These are phyloP conservation scores for Lutjanus erythropterus DNA, from an alignment of 2,113 vertebrate species.

Conservation along the genomic window DNA sequence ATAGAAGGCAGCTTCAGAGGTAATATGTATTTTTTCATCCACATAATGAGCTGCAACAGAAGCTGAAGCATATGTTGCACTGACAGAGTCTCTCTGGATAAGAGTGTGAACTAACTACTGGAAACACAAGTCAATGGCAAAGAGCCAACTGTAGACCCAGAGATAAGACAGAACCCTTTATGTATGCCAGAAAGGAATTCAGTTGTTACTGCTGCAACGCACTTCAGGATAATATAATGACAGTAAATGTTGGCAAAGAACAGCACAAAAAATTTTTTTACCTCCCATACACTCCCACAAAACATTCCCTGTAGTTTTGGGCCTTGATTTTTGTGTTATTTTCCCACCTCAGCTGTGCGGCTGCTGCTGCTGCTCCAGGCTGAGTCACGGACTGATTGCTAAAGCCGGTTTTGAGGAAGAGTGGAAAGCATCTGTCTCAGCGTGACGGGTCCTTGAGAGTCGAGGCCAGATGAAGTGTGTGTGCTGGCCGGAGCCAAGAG, in stretches of 20 bases:
- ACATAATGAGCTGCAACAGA: not conserved
- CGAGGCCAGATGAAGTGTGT: slow-evolving; percentile 46
- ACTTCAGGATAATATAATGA: not conserved
- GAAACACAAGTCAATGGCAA: not conserved
- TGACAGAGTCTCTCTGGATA: not conserved
- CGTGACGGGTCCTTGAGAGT: slow-evolving; percentile 49
- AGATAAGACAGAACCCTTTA: not conserved
- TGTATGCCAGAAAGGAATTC: not conserved
- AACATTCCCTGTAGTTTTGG: not conserved
- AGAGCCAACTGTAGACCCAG: not conserved
- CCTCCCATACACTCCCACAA: not conserved
- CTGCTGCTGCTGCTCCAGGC: slow-evolving; percentile 31
- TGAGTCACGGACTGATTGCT: slow-evolving; percentile 50
- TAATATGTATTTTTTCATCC: slow-evolving; percentile 10
- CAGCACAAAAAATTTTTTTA: not conserved
- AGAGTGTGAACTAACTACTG: not conserved
- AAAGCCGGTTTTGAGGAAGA: slow-evolving; percentile 44
- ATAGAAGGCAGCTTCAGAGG: not conserved
- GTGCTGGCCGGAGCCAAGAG: slow-evolving; percentile 22
- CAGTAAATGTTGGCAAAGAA: not conserved
- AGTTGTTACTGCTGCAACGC: slow-evolving; percentile 1
- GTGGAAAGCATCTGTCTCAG: slow-evolving; percentile 58
- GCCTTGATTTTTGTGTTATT: slow-evolving; percentile 24
- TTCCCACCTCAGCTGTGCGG: slow-evolving; percentile 9
- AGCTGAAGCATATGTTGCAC: slow-evolving; percentile 1